A percentile compares a stretch with the other conserved stretches of the same genome.
Conservation (phyloP, 2,113 vertebrate genomes). For the Serinus canaria region DNA sequence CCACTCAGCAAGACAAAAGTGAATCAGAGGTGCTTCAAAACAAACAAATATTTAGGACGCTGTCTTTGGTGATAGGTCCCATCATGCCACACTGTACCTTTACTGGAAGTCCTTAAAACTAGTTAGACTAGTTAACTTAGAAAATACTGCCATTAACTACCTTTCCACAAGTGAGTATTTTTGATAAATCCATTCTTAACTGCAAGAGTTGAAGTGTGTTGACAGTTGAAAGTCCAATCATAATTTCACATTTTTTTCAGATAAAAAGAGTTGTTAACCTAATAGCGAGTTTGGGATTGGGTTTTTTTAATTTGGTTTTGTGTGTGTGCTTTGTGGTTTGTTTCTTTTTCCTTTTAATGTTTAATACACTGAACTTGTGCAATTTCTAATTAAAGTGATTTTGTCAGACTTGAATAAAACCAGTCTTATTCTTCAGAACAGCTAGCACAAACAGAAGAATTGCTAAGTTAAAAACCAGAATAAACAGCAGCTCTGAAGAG, state of each 20-base stretch:
- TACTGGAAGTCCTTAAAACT: not conserved
- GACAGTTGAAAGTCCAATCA: not conserved
- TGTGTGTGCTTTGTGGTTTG: not conserved
- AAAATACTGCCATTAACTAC: not conserved
- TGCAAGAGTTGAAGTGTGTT: not conserved
- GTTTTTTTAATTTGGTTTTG: not conserved
- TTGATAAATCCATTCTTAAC: not conserved
- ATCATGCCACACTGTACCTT: not conserved
- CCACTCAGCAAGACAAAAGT: not conserved
- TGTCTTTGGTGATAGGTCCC: not conserved
- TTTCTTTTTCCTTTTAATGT: not conserved
- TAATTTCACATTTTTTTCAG: not conserved
- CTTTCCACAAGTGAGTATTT: not conserved
- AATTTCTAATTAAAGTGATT: not conserved
- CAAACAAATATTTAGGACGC: not conserved
- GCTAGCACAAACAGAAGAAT: not conserved
- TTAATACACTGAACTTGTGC: not conserved
- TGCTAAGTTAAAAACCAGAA: not conserved
- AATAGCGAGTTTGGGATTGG: not conserved
- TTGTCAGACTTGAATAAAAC: not conserved
- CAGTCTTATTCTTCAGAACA: not conserved
- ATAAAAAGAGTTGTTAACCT: not conserved
- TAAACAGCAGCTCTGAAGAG: not conserved
- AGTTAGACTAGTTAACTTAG: not conserved
- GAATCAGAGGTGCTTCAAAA: not conserved